These are phyloP conservation scores for Drosophila limbata DNA, from an alignment of 2,888 invertebrate species.

Conservation along the genomic window DNA sequence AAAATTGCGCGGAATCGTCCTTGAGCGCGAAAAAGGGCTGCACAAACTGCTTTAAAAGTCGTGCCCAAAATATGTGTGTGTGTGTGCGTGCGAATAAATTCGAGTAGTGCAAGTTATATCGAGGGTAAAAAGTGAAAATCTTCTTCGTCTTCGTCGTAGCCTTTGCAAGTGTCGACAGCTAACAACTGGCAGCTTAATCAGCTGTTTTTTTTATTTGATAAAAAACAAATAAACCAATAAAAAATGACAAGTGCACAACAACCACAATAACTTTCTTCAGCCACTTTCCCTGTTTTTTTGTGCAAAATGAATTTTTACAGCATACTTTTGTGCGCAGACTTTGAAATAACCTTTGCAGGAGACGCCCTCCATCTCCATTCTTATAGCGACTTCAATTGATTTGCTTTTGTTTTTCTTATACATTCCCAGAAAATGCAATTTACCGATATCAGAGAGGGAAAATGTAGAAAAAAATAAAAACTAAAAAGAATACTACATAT, in stretches of 20 bases:
- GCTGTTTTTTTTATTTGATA: conserved; percentile 26
- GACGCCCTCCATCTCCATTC: background rate
- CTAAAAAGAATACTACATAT: conserved; percentile 8
- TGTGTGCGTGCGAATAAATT: conserved; percentile 9
- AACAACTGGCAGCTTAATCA: conserved; percentile 32
- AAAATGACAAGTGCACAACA: background rate
- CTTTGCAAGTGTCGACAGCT: conserved; percentile 28
- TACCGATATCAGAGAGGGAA: conserved; percentile 20
- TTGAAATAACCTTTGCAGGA: conserved; percentile 55
- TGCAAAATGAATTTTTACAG: conserved; percentile 33
- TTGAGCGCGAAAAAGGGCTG: conserved; percentile 22
- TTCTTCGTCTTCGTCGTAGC: too few species aligned
- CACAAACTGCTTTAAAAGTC: conserved; percentile 6
- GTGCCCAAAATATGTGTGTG: conserved; percentile 11
- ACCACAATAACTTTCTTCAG: background rate
- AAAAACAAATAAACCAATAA: conserved; percentile 1
- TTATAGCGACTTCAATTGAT: conserved; percentile 18
- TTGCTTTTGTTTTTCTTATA: conserved; percentile 13
- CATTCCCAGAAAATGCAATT: conserved; percentile 21
- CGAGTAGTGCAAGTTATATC: conserved; percentile 37
- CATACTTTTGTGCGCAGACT: conserved; percentile 68
- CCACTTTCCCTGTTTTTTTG: background rate
- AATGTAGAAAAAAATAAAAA: conserved; percentile 1
- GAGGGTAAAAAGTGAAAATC: conserved; percentile 1
- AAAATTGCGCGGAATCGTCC: conserved; percentile 25